Evolutionary conservation across 2,113 vertebrate species (phyloP), one percentile per base, ranked within the genome.

Genomic region (Silurus asotus): DNA sequence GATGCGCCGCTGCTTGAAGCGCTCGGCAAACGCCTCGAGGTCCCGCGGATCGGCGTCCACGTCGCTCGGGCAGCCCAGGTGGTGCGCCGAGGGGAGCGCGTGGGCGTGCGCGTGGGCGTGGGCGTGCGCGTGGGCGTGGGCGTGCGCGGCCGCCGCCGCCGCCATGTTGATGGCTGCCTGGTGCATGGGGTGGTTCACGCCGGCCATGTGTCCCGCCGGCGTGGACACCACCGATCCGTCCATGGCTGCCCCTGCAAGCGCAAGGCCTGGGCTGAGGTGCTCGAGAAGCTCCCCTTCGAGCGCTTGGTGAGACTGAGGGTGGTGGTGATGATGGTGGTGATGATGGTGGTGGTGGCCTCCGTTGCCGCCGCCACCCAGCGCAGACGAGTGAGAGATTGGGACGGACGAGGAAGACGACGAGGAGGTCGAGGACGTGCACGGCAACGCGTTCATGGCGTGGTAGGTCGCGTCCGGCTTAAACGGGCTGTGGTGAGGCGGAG

Each of bases 401-500:
- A 98, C 96, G 77, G 98, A 97, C n/a, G 95, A 95, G 17, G 97
- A 96, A 4, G 97, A 97, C 86, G 97, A 97, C 70, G 97, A 97
- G 37, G 84, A 86, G 9, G 82, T 48, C 67, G 76, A 79, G 0
- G 84, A 98, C 83, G 97, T 97, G 95, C 98, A 99, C 76, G 98
- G 98, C 89, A 97, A 97, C 92, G 97, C 97, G 95, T 99, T 99
- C 97, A 99, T 99, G 94, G 97, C 99, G 96, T 98, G 97, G 95
- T 99, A 99, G 88, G 98, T 98, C 84, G 97, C 97, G 97, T 99
- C 98, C 93, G 98, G 98, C 94, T 99, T 99, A 96, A 96, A 99
- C 92, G 98, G 98, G 86, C 97, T 99, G 96, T 99, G 98, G 92
- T 99, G 98, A 88, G 97, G 97, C 91, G 97, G 97, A n/a, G 81